Percentiles rank a stretch among this genome's conserved stretches.
Evolutionary conservation across 2,113 vertebrate genomes (phyloP).

Genomic region (Aegotheles bennettii): DNA sequence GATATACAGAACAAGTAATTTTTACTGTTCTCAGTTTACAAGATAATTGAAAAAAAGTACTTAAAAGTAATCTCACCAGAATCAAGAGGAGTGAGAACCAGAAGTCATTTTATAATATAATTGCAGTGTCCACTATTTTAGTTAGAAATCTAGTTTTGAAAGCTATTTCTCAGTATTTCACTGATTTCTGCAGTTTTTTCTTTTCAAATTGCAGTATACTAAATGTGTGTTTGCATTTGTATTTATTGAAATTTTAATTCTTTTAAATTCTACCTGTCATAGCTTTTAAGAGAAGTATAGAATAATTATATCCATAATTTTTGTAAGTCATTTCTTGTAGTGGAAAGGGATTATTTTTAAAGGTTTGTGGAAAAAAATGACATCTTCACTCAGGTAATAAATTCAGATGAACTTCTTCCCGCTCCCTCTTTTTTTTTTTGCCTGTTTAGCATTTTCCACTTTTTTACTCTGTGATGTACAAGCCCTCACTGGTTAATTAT

Average conservation of each 20-base stretch:
- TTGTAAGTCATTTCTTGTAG: constrained; percentile 16
- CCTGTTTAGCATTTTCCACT: constrained; percentile 79
- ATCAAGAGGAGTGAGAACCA: background rate
- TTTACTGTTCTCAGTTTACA: background rate
- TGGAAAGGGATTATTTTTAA: constrained; percentile 32
- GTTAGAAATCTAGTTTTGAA: background rate
- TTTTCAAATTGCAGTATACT: background rate
- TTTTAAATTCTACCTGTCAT: constrained; percentile 16
- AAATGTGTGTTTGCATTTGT: background rate
- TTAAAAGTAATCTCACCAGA: background rate
- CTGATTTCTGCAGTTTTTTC: background rate
- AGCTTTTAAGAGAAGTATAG: background rate
- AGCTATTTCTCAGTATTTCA: background rate
- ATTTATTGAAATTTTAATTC: background rate
- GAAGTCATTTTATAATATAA: background rate
- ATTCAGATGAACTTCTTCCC: constrained; percentile 60
- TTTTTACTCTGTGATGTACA: constrained; percentile 78
- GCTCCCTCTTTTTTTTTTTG: constrained; percentile 32
- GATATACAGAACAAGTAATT: background rate
- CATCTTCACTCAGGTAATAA: constrained; percentile 69
- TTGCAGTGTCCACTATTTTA: background rate
- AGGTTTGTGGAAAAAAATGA: constrained; percentile 27
- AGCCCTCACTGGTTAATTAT: constrained; percentile 90
- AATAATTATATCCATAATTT: constrained; percentile 18
- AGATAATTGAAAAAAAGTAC: background rate